A percentile compares a stretch with the other conserved stretches of the same genome.
phyloP scores from a whole-genome alignment of 2,113 vertebrate genomes.

The Antechinus stuartii region DNA sequence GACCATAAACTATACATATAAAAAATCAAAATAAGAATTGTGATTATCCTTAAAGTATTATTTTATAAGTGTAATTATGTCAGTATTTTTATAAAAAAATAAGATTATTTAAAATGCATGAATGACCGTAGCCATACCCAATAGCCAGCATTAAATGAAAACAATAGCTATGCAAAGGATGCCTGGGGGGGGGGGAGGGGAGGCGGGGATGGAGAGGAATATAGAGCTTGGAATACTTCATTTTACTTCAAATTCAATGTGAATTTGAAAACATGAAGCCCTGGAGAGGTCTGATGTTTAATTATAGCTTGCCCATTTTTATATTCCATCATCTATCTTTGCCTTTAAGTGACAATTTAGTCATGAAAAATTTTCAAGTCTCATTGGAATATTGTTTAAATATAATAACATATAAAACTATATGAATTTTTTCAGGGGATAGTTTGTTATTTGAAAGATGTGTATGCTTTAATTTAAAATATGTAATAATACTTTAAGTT shows the following conservation, averaged over 20 bases:
- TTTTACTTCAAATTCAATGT: conserved; percentile 74
- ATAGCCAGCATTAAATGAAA: conserved; percentile 70
- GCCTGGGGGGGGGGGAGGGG: conserved; percentile 28
- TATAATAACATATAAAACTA: conserved; percentile 65
- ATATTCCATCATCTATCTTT: conserved; percentile 61
- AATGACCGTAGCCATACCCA: conserved; percentile 63
- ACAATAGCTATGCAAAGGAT: conserved; percentile 65
- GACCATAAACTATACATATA: conserved; percentile 39
- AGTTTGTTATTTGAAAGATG: conserved; percentile 61
- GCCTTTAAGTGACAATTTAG: conserved; percentile 66
- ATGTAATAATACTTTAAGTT: not conserved
- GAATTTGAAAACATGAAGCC: conserved; percentile 70
- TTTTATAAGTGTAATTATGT: conserved; percentile 59
- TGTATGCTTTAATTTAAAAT: not conserved
- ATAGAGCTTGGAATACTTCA: conserved; percentile 61
- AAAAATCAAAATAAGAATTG: not conserved
- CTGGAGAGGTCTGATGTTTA: conserved; percentile 69
- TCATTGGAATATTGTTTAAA: conserved; percentile 67
- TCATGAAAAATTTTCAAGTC: conserved; percentile 67
- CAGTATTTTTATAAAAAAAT: conserved; percentile 52
- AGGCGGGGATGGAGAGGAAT: conserved; percentile 20
- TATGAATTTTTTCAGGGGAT: conserved; percentile 55
- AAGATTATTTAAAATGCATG: conserved; percentile 57
- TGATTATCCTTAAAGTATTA: conserved; percentile 58
- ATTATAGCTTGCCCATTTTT: conserved; percentile 67